Evolutionary conservation across 2,113 vertebrate genomes (phyloP).

Genomic region (Azemiops feae): DNA sequence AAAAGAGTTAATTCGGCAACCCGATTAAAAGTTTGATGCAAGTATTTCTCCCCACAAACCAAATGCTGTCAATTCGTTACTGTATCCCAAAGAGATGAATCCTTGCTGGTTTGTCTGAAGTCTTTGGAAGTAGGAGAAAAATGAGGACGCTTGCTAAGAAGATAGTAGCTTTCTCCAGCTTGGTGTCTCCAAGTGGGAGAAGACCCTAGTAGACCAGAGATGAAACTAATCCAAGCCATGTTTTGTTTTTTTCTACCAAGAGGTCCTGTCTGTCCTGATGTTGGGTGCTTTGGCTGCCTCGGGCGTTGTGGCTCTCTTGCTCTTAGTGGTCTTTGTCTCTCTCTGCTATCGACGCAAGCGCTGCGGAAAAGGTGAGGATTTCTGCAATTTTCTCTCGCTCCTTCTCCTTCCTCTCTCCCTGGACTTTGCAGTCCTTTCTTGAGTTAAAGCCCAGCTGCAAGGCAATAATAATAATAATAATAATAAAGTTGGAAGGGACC

Average conservation of each 20-base stretch:
- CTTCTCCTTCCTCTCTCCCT: neutral
- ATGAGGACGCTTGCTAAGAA: neutral
- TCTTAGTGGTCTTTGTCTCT: constrained; percentile 74
- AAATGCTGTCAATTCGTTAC: neutral
- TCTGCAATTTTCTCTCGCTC: constrained; percentile 1
- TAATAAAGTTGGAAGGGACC: too few relatives aligned
- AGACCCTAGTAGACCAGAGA: too few relatives aligned
- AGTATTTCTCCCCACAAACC: neutral
- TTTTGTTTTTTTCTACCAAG: constrained; percentile 58
- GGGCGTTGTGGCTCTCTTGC: constrained; percentile 74
- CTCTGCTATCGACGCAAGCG: constrained; percentile 76
- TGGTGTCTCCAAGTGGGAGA: neutral
- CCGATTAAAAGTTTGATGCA: neutral
- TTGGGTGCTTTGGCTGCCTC: constrained; percentile 76
- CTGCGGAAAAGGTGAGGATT: constrained; percentile 73
- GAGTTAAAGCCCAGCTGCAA: neutral
- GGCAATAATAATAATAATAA: too few relatives aligned
- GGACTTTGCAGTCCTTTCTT: neutral
- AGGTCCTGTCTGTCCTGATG: constrained; percentile 75
- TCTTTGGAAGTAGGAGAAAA: neutral
- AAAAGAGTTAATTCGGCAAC: neutral
- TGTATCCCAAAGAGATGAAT: neutral
- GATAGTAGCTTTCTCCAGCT: neutral
- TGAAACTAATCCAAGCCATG: neutral
- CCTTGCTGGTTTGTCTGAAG: neutral